Base-by-base conservation (phyloP, 2,113 vertebrate species). In the Sapajus apella region DNA sequence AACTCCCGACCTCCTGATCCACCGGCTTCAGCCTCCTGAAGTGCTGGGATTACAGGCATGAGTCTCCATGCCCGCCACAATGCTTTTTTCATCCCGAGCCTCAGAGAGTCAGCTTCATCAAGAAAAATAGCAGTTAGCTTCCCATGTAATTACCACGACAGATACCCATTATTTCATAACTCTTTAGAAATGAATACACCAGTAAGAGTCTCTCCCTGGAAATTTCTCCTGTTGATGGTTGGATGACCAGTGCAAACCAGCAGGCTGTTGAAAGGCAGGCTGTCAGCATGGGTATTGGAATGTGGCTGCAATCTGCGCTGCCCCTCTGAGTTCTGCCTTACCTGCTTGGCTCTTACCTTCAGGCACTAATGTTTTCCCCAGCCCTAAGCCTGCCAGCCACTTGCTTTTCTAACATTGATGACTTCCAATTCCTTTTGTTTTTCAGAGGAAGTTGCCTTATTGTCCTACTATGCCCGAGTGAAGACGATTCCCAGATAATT, bases 51-150 rank as follows among this genome's bases (percentile, higher is more conserved):
- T 64, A 64, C 61, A 64, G 61, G 61, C 27, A 2, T 14, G 61
- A 64, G 27, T 64, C 61, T 32, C 61, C 2, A 6, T 30, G 5
- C 27, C 27, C 0, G 27, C 27, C 12, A 12, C 27, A 32, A 64
- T 32, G 61, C 61, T 70, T 95, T 87, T 87, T 87, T n/a, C 40
- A 86, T 75, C 61, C 0, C 6, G 92, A 50, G 77, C 90, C 61
- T 94, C 76, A 40, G 66, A 96, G 91, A 87, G 32, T 90, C 81
- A 88, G 92, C 37, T 88, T 97, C 92, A 97, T 91, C 82, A 96
- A 92, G 96, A 96, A 97, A 95, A 98, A 97, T 64, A 93, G 93
- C 94, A 88, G 89, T 96, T 88, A 91, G 73, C 91, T 47, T 97
- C 88, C 84, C 75, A 73, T 3, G 21, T 95, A 95, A 97, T 98